Conservation (phyloP, 2,888 invertebrate genomes). For the Acrobasis suavella region DNA sequence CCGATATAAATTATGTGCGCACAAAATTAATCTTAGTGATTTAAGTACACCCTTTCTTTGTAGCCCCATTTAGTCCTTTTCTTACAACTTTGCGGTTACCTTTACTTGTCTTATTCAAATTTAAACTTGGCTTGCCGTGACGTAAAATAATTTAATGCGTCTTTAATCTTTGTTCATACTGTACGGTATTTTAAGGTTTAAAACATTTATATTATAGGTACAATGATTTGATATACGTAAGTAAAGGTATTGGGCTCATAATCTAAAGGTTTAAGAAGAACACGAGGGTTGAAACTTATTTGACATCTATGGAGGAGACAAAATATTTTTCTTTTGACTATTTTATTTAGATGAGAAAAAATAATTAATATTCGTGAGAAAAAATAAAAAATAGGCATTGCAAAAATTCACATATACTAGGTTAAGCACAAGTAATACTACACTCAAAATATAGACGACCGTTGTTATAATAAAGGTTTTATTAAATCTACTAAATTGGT, state of each 20-base stretch:
- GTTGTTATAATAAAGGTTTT: background rate
- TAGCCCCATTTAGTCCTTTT: constrained; percentile 49
- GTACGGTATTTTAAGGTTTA: background rate
- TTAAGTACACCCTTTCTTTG: constrained; percentile 67
- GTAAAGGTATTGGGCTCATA: background rate
- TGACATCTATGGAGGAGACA: background rate
- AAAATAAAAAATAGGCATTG: too few relatives aligned
- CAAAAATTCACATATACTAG: too few relatives aligned
- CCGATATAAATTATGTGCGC: constrained; percentile 77
- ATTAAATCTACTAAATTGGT: background rate
- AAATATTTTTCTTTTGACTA: background rate
- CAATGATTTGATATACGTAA: background rate
- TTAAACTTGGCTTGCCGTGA: constrained; percentile 3
- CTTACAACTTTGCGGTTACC: constrained; percentile 33
- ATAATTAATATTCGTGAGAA: too few relatives aligned
- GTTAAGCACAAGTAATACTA: background rate
- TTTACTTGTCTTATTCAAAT: constrained; percentile 19
- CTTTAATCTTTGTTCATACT: background rate
- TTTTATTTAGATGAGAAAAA: too few relatives aligned
- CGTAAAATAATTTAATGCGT: background rate
- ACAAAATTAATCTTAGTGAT: constrained; percentile 77
- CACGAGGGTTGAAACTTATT: background rate
- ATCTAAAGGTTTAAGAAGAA: background rate
- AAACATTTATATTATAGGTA: background rate
- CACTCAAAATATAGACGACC: background rate